Evolutionary conservation across 2,797 vertebrate species (phyloP).

Genomic region (Poecilia wingei): DNA sequence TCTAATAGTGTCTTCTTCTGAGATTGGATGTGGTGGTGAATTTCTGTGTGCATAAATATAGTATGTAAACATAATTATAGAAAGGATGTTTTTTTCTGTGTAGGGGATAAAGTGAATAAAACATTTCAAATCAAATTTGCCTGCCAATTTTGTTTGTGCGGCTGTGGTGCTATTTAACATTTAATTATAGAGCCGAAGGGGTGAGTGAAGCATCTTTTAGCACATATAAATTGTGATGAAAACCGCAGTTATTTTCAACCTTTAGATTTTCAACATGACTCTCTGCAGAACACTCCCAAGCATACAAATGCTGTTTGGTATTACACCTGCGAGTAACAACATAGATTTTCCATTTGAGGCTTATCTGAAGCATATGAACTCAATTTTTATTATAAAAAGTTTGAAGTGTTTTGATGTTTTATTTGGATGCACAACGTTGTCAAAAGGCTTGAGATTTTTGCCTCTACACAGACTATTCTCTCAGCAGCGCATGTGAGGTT

Average conservation of each 20-base stretch:
- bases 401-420: background rate
- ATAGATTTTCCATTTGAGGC: background rate
- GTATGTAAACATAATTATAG: conserved; percentile 57
- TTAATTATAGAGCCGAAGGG: background rate
- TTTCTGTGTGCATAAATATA: conserved; percentile 68
- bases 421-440: background rate
- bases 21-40: conserved; percentile 54
- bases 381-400: background rate
- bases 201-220: background rate
- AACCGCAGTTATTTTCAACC: background rate
- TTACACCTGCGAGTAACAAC: background rate
- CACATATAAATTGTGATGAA: background rate
- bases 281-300: background rate
- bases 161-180: background rate
- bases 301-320: background rate
- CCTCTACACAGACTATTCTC: background rate
- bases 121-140: conserved; percentile 61
- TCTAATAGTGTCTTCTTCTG: conserved; percentile 41
- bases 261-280: background rate
- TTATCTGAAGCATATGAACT: background rate
- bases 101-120: conserved; percentile 78
- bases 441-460: background rate
- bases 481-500: background rate
- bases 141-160: background rate
- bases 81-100: conserved; percentile 69